Base-by-base conservation (phyloP, 2,797 vertebrate genomes). In the Gastrophryne carolinensis region DNA sequence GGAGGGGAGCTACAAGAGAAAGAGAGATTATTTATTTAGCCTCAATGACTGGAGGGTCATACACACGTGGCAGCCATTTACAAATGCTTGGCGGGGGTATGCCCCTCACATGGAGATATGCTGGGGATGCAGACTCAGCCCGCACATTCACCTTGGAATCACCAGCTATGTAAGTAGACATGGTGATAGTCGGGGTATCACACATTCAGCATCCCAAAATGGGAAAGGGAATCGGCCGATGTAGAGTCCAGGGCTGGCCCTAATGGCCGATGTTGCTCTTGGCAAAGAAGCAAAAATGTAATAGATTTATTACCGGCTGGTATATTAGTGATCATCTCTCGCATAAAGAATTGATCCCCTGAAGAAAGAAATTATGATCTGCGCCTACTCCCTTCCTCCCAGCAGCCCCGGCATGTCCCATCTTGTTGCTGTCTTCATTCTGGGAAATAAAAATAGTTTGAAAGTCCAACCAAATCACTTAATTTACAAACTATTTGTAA, bases 401-500 rank as follows among this genome's bases (percentile, higher is more conserved):
- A 52, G 63, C 13, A 34, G 27, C 35, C 35, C 15, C 35, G 29
- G 52, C 66, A 57, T 44, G 67, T 44, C 57, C 34, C 12, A 3
- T 70, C 67, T 41, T 70, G 52, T 57, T 69, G 32, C 35, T 54
- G 1, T 10, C n/a, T 69, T 35, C 26, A 57, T 56, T 44, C 24
- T 19, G 11, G 21, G 19, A 21, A 53, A 15, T 39, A 3, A 34
- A 54, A 57, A 9, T 17, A n/a, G 35, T 13, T 26, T 52, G 2
- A 29, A 17, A 17, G 30, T 47, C 21, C 19, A 52, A 50, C 21
- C 29, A 49, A 29, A 29, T 34, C 27, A 50, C 30, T 21, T 50
- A 21, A 65, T 65, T 65, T 27, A 23, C 27, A 34, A 50, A 6
- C 17, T 34, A 30, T 44, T 34, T 27, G 29, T 13, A 47, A 21